A percentile compares a stretch with the other conserved stretches of the same genome.
Evolutionary conservation across 2,797 vertebrate species (phyloP).

Genomic region (Semotilus atromaculatus): DNA sequence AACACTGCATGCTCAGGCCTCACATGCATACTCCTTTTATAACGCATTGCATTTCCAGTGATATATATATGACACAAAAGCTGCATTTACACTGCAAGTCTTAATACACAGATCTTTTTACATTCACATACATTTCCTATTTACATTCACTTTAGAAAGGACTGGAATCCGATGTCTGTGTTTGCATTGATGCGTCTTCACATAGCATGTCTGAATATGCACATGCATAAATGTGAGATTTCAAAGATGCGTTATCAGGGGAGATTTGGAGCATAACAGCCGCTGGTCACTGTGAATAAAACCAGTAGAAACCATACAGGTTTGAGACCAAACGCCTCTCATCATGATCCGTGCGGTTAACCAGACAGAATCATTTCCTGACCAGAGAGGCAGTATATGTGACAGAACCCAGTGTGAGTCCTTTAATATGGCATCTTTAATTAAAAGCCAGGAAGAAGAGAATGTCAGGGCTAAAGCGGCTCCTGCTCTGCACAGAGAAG

Average conservation of each 20-base stretch:
- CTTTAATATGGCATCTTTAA: slow-evolving; percentile 19
- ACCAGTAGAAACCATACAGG: background rate
- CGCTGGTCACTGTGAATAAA: background rate
- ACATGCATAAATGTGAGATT: background rate
- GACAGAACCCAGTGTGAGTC: background rate
- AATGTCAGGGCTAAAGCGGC: slow-evolving; percentile 12
- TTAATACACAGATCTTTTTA: no score
- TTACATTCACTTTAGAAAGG: no score
- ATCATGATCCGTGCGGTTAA: background rate
- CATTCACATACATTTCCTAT: no score
- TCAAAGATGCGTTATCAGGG: background rate
- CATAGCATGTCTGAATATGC: background rate
- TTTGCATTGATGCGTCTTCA: background rate
- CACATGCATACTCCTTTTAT: background rate
- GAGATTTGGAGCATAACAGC: background rate
- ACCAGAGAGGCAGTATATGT: background rate
- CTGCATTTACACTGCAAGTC: no score
- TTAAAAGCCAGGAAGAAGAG: slow-evolving; percentile 17
- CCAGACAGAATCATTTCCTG: background rate
- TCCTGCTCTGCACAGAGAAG: background rate
- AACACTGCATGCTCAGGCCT: background rate
- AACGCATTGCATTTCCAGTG: background rate
- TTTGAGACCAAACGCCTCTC: background rate
- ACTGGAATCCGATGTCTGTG: no score
- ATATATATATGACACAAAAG: no score